Evolutionary conservation across 2,797 vertebrate species (phyloP).

Genomic region (Scleropages formosus): DNA sequence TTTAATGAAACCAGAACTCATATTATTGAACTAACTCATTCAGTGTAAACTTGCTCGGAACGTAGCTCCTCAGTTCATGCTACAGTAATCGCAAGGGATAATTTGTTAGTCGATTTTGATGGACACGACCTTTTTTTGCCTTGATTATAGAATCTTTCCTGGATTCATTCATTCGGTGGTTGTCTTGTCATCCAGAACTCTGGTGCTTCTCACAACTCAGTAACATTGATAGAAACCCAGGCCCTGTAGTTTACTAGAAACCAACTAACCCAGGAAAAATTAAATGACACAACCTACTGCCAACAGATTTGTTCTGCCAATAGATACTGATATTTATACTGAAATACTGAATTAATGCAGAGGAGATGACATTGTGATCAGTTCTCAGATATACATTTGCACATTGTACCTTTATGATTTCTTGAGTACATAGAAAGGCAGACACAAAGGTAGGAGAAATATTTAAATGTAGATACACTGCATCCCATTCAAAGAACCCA

Average conservation of each 20-base stretch:
- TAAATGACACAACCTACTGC: conserved; percentile 36
- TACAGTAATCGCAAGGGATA: conserved; percentile 62
- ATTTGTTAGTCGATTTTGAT: conserved; percentile 53
- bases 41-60: conserved; percentile 52
- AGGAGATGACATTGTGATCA: no score
- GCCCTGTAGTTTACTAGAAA: neutral
- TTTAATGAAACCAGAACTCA: conserved; percentile 10
- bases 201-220: conserved; percentile 56
- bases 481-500: conserved; percentile 62
- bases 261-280: conserved; percentile 44
- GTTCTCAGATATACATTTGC: conserved; percentile 30
- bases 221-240: conserved; percentile 53
- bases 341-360: no score
- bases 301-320: conserved; percentile 23
- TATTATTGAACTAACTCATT: conserved; percentile 29
- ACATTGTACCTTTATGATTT: conserved; percentile 67
- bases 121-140: conserved; percentile 18
- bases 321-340: conserved; percentile 40
- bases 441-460: conserved; percentile 62
- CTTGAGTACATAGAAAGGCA: conserved; percentile 60
- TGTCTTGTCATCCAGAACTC: conserved; percentile 51
- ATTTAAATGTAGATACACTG: conserved; percentile 69
- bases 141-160: neutral
- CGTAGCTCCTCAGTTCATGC: conserved; percentile 45
- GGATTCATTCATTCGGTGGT: conserved; percentile 50